Evolutionary conservation across 2,888 invertebrate species (phyloP), one percentile per base, ranked within the genome.

Genomic region (Caenorhabditis zanzibari): DNA sequence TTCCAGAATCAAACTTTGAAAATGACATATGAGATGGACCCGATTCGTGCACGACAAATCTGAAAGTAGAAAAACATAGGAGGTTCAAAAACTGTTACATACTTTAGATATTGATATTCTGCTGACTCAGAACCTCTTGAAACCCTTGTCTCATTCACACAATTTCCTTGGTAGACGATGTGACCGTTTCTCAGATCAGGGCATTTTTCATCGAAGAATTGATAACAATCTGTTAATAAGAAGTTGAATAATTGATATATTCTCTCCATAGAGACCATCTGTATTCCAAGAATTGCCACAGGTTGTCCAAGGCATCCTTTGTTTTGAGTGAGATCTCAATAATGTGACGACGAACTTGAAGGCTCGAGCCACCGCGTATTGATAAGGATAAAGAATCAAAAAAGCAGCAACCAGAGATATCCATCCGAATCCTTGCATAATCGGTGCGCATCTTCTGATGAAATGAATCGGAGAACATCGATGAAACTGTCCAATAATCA

Each of bases 261-360:
- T n/a, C 19, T 19, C 19, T 19, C 6, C 19, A 5, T 19, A 6
- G n/a, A 4, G 1, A 71, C 69, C 28, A 4, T 72, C 38, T 16
- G 59, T 61, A 61, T 72, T 72, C 72, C 72, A 72, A 16, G 44
- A 32, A 22, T 72, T 59, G 22, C 22, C 72, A 61, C 72, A 72
- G 1, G 49, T 47, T 0, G 72, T 32, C 72, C 59, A 61, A 6
- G 72, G 59, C 59, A 72, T 61, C 12, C n/a, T 49, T 14, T 61
- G n/a, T 24, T 47, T 47, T 14, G 59, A 61, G 0, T 22, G 49
- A 28, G 56, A 32, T 12, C 28, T 47, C 1, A 38, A 28, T 24
- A 72, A 41, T 41, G 72, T 44, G 22, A 72, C 24, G 0, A 59
- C n/a, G 16, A 72, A 72, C 47, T 72, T 72, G 47, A 72, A 61